These are phyloP conservation scores for Tinea trinotella DNA, from an alignment of 2,888 invertebrate species.

Conservation along the genomic window DNA sequence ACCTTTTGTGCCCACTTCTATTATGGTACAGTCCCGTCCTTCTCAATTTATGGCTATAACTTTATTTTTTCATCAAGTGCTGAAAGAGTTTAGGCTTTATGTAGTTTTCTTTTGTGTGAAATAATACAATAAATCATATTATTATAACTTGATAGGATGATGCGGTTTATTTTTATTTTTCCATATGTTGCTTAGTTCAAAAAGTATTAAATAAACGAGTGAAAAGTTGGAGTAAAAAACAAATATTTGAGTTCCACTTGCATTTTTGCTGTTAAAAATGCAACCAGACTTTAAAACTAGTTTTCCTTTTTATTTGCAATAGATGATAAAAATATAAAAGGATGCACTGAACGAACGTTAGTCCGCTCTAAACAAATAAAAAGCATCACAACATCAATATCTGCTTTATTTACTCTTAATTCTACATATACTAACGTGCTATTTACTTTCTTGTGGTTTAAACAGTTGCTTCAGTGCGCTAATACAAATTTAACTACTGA, in stretches of 20 bases:
- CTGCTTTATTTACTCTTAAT: too few relatives aligned
- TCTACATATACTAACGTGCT: too few relatives aligned
- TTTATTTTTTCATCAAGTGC: constrained; percentile 15
- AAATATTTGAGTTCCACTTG: background rate
- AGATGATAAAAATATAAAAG: background rate
- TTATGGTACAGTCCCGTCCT: constrained; percentile 13
- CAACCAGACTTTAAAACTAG: constrained; percentile 1
- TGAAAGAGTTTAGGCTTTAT: background rate
- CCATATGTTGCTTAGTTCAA: background rate
- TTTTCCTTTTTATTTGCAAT: background rate
- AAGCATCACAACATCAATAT: background rate
- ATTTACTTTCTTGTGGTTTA: too few relatives aligned
- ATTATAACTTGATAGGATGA: too few relatives aligned
- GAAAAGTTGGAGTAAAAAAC: background rate
- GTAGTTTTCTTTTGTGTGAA: background rate
- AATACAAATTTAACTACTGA: too few relatives aligned
- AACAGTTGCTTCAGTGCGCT: too few relatives aligned
- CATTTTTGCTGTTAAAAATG: background rate
- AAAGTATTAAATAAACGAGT: background rate
- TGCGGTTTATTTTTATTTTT: background rate
- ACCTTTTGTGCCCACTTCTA: constrained; percentile 21
- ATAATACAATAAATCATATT: too few relatives aligned
- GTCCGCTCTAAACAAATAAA: background rate
- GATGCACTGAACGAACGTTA: background rate
- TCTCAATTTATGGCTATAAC: background rate